Percentiles rank a stretch among this genome's conserved stretches.
Evolutionary conservation across 2,797 vertebrate species (phyloP).

Genomic region (Agapornis canus): DNA sequence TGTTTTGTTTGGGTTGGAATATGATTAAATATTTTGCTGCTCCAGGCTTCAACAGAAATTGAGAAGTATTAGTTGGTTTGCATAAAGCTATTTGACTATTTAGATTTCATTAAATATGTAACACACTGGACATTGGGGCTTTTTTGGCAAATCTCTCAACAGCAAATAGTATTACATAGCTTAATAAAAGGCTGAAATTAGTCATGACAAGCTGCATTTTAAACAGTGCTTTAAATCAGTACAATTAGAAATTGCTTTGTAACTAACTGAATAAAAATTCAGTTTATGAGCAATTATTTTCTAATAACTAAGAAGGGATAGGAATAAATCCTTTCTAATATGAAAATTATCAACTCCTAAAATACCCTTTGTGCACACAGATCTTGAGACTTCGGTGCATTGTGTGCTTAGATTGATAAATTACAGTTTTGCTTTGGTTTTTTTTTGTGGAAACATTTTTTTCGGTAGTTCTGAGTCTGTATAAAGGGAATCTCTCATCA

Average conservation of each 20-base stretch:
- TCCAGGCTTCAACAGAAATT: background rate
- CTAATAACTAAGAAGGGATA: slow-evolving; percentile 60
- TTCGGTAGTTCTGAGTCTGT: background rate
- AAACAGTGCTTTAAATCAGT: slow-evolving; percentile 57
- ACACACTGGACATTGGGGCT: rapidly evolving
- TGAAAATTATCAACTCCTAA: slow-evolving; percentile 22
- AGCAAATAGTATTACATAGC: background rate
- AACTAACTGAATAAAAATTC: slow-evolving; percentile 58
- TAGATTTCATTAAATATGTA: background rate
- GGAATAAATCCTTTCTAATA: slow-evolving; percentile 61
- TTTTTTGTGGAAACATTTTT: background rate
- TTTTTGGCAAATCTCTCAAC: slow-evolving; percentile 2
- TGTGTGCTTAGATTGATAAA: slow-evolving; percentile 15
- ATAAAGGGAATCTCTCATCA: background rate
- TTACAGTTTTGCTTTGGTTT: background rate
- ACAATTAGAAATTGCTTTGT: slow-evolving; percentile 60
- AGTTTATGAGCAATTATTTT: slow-evolving; percentile 62
- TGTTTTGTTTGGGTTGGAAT: background rate
- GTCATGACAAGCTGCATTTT: slow-evolving; percentile 14
- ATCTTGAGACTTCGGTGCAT: background rate
- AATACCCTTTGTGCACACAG: background rate
- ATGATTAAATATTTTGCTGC: background rate
- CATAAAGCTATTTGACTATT: background rate
- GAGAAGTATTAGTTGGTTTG: background rate
- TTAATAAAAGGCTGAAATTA: slow-evolving; percentile 49